Conservation (phyloP, 2,797 vertebrate species). For the Notolabrus celidotus region DNA sequence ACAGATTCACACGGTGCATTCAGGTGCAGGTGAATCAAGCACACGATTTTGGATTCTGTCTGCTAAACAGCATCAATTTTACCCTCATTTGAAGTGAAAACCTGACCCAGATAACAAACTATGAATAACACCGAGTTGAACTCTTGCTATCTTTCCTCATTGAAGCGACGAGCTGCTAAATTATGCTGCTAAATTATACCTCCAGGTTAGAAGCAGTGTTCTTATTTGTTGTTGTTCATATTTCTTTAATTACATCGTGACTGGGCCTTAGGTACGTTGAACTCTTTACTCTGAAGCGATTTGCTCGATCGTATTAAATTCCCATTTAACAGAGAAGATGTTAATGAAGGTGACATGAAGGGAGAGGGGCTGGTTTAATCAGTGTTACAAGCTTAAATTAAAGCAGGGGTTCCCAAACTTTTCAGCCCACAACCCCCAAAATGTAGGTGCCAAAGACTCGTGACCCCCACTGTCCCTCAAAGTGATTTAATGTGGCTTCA, state of each 20-base stretch:
- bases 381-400: background rate
- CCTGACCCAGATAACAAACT: background rate
- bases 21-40: background rate
- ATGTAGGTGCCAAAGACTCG: no score
- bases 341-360: background rate
- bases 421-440: no score
- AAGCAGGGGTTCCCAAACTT: no score
- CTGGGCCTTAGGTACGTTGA: background rate
- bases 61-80: background rate
- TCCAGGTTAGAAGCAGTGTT: background rate
- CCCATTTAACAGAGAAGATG: background rate
- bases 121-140: background rate
- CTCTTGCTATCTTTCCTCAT: background rate
- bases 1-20: background rate
- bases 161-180: background rate
- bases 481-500: no score
- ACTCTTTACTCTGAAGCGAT: conserved; percentile 1
- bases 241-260: conserved; percentile 1
- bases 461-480: no score
- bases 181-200: background rate
- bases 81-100: background rate
- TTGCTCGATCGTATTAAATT: conserved; percentile 4
- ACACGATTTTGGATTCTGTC: background rate
- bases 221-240: background rate
- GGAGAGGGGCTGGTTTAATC: background rate